These are phyloP conservation scores for Clarias laeviceps DNA, from an alignment of 2,797 vertebrate genomes.

Conservation along the genomic window DNA sequence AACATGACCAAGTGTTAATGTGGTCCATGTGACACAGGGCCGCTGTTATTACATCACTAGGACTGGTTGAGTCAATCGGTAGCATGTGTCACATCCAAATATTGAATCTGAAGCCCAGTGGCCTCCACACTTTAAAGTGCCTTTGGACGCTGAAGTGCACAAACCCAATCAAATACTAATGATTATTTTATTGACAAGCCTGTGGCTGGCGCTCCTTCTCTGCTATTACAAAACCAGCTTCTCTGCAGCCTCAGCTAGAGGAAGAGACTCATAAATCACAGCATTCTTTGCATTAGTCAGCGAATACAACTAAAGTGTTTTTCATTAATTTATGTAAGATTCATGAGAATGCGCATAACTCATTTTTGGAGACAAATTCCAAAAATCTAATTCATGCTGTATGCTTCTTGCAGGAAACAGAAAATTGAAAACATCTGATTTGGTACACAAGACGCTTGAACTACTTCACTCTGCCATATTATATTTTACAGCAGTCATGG, in stretches of 20 bases:
- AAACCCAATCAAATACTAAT: conserved; percentile 79
- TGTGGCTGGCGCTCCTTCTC: conserved; percentile 56
- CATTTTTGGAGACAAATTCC: neutral
- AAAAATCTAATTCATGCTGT: neutral
- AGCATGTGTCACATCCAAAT: conserved; percentile 49
- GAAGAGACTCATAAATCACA: conserved; percentile 49
- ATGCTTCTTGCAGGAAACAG: conserved; percentile 12
- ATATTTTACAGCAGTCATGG: neutral
- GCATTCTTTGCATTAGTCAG: conserved; percentile 2
- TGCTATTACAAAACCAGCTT: conserved; percentile 29
- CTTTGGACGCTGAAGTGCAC: conserved; percentile 57
- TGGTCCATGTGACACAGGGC: neutral
- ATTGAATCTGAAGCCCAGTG: conserved; percentile 49
- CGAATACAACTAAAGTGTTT: conserved; percentile 32
- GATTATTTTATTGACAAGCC: conserved; percentile 77
- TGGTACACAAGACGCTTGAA: neutral
- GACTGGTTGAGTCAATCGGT: conserved; percentile 17
- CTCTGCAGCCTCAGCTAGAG: conserved; percentile 35
- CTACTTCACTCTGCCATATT: neutral
- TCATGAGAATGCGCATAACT: conserved; percentile 15
- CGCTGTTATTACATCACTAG: conserved; percentile 24
- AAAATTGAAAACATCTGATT: neutral
- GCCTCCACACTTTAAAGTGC: conserved; percentile 45
- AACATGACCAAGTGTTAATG: neutral
- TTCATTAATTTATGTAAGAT: conserved; percentile 40